Base-by-base conservation (phyloP, 2,888 invertebrate genomes). In the Leptinotarsa haldemani region DNA sequence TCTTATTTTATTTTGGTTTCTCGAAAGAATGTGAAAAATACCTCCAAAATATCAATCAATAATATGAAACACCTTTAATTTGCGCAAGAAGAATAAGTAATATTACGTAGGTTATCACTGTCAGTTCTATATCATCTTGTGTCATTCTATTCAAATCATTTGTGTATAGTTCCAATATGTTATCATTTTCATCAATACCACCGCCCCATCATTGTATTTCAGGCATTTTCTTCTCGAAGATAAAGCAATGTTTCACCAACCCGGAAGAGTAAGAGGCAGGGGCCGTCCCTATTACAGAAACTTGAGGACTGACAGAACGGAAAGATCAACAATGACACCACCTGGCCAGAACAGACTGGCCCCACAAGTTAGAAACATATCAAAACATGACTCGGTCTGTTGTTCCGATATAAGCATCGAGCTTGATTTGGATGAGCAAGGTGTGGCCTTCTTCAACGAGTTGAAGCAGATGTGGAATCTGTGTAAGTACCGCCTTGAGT, bases 381-480 rank as follows among this genome's bases (percentile, higher is more conserved):
- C 82, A 75, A 80, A 81, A 76, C 83, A 83, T 78, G 82, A 84
- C 81, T 81, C 81, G 80, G 83, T 82, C 73, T 84, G 84, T 76
- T 84, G 84, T 78, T 78, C 86, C 76, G 90, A 89, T 48, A 78
- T 85, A 69, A 80, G 73, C 58, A 84, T 90, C 48, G 85, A 88
- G 80, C 87, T 89, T 71, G 84, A 87, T 66, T 85, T 91, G 70
- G 89, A 90, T 80, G 84, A 86, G 9, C 83, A 84, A 69, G 85
- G 86, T 63, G 74, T 76, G 73, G 68, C 80, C 18, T 90, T 90
- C 89, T 86, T 90, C 40, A 79, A 86, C 18, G 88, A 90, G 77
- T 80, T 90, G 48, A 88, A 88, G 71, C 78, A 74, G 9, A 79
- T 83, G 78, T 85, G 82, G 81, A 83, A 82, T 68, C 80, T 84